Percentiles rank a stretch among this genome's conserved stretches.
phyloP scores from a whole-genome alignment of 2,797 vertebrate species.

The Pseudochaenichthys georgianus region DNA sequence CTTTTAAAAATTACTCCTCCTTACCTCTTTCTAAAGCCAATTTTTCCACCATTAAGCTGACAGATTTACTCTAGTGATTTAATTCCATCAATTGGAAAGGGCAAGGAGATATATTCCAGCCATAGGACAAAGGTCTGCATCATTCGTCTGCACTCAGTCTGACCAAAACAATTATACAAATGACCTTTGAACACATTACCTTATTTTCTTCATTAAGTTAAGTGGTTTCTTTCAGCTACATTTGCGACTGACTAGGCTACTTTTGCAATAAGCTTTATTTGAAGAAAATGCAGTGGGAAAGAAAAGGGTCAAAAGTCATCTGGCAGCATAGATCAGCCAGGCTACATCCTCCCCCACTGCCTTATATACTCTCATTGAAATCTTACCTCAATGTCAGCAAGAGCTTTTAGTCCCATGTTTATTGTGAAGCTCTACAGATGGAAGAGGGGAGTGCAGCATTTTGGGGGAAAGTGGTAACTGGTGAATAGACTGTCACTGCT shows the following conservation, averaged over 20 bases:
- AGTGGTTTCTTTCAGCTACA: conserved; percentile 74
- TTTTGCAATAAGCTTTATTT: conserved; percentile 53
- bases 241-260: conserved; percentile 55
- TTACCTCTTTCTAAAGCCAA: conserved; percentile 63
- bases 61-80: conserved; percentile 83
- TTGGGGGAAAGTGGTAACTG: conserved; percentile 66
- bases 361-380: conserved; percentile 40
- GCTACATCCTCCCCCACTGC: conserved; percentile 35
- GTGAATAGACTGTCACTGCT: conserved; percentile 81
- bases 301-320: conserved; percentile 65
- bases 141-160: conserved; percentile 78
- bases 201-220: conserved; percentile 86
- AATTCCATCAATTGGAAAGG: conserved; percentile 79
- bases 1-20: conserved; percentile 63
- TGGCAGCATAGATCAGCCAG: conserved; percentile 47
- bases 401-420: conserved; percentile 63
- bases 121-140: conserved; percentile 82
- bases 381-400: conserved; percentile 54
- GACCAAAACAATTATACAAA: conserved; percentile 88
- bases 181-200: conserved; percentile 83
- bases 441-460: conserved; percentile 59
- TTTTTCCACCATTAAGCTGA: conserved; percentile 79
- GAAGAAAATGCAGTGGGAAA: conserved; percentile 36
- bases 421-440: conserved; percentile 60
- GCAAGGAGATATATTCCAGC: conserved; percentile 81